Evolutionary conservation across 2,888 invertebrate genomes (phyloP).

Genomic region (Smittia sp.): DNA sequence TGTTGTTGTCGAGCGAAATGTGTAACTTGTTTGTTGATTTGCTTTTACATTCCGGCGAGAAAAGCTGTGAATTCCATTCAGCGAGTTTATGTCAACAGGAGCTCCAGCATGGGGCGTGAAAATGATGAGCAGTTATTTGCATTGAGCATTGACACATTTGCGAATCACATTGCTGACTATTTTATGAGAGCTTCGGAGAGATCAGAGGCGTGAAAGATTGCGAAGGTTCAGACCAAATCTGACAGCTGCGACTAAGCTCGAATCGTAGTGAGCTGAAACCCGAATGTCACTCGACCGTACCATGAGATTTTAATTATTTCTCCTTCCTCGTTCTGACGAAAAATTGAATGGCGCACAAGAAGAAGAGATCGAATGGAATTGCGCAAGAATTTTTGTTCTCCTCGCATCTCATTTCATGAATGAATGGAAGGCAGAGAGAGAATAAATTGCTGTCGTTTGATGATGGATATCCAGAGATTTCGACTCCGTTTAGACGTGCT

Average conservation of each 20-base stretch:
- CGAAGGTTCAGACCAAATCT: no score
- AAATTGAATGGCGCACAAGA: not conserved
- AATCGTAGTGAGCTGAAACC: not conserved
- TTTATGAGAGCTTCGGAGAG: no score
- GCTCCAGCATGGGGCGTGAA: not conserved
- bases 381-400: not conserved
- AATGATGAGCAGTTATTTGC: not conserved
- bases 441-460: conserved; percentile 18
- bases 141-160: not conserved
- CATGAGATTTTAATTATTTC: conserved; percentile 13
- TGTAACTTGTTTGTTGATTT: not conserved
- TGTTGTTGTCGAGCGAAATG: conserved; percentile 17
- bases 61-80: not conserved
- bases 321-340: conserved; percentile 1
- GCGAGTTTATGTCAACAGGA: not conserved
- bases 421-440: conserved; percentile 8
- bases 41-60: not conserved
- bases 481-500: not conserved
- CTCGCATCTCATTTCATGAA: conserved; percentile 9
- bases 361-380: conserved; percentile 12
- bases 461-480: conserved; percentile 19
- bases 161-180: no score
- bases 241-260: no score
- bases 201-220: no score
- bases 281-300: conserved; percentile 1